Base-by-base conservation (phyloP, 2,888 invertebrate genomes). In the Apotomis capreana region DNA sequence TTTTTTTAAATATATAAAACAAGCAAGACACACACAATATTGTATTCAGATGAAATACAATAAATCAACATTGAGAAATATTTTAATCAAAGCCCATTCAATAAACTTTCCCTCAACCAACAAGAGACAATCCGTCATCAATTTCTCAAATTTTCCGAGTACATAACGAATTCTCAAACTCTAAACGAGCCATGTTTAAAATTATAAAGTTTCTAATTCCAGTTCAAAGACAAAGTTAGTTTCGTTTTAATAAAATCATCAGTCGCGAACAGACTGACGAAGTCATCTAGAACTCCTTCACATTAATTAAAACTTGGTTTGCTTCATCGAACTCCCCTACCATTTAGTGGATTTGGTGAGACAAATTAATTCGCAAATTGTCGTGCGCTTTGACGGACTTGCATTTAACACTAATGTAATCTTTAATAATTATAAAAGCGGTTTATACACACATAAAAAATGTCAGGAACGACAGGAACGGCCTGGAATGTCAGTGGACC, bases 231-330 rank as follows among this genome's bases (percentile, higher is more conserved):
- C 55, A 67, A 49, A 64, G 55, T 62, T 57, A 73, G 60, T 71
- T 73, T 60, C 44, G 59, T 46, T 69, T 68, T 65, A 69, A 69
- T 70, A 73, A 63, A 71, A 68, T 68, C 70, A 63, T 68, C 54
- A 52, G 54, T 67, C 64, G 64, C 60, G 60, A 71, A 40, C 40
- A 15, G 55, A 65, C 54, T 71, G 62, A 52, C 68, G 69, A 62
- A 68, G 63, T 72, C 70, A 61, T 67, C 68, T 59, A 46, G 5
- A 68, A 73, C 63, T 75, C 72, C 46, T 54, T 59, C 60, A 68
- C 73, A 68, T 76, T 76, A 74, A 77, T 77, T 77, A 77, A 75
- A 75, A 76, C 70, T 77, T 62, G 61, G 40, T 8, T 76, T 57
- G 36, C 15, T 67, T 60, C 69, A 73, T 72, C 73, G 26, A 67